Conservation (phyloP, 2,113 vertebrate genomes). For the Megaptera novaeangliae region DNA sequence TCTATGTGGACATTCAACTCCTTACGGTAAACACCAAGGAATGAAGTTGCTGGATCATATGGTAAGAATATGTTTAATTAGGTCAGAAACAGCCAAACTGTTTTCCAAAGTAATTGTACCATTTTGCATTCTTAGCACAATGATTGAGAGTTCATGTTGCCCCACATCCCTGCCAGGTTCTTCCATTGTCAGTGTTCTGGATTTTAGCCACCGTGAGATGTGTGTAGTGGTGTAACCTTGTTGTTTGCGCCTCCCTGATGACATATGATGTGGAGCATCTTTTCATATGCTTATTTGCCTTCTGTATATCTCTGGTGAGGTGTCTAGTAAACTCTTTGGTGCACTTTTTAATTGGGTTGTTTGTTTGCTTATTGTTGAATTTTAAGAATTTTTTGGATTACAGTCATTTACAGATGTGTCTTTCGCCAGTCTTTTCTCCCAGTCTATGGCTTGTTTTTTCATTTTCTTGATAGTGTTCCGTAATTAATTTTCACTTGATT, state of each 20-base stretch:
- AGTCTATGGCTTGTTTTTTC: background rate
- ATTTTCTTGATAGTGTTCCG: background rate
- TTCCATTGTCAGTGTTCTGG: background rate
- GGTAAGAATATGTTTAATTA: background rate
- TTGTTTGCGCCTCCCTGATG: background rate
- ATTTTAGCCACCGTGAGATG: background rate
- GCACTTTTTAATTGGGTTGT: background rate
- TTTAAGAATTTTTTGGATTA: background rate
- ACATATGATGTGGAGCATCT: background rate
- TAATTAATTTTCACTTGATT: background rate
- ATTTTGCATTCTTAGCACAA: background rate
- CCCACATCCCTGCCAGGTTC: background rate
- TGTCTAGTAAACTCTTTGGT: background rate
- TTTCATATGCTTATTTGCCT: background rate
- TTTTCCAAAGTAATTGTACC: background rate
- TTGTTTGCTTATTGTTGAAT: background rate
- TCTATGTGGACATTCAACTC: background rate
- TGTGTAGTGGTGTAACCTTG: too few species aligned
- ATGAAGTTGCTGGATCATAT: background rate
- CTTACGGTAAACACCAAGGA: background rate
- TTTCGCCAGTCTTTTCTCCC: background rate
- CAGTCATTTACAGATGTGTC: background rate
- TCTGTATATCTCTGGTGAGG: background rate
- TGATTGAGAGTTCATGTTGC: background rate
- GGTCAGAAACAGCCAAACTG: background rate